phyloP scores from a whole-genome alignment of 1,140 invertebrate species.

The Lineus longissimus region DNA sequence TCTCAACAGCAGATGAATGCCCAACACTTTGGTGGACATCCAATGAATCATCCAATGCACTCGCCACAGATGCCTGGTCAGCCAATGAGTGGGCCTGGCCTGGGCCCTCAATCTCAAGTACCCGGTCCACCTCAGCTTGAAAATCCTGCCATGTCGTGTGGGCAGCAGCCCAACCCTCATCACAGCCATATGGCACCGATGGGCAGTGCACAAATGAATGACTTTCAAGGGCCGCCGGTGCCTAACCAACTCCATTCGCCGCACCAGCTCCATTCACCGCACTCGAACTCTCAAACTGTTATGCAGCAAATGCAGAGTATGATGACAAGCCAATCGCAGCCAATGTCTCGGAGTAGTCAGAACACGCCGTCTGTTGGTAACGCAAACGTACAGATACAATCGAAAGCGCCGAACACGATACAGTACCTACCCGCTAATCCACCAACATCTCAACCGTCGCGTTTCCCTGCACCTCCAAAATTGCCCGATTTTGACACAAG shows the following conservation, averaged over 20 bases:
- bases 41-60: constrained; percentile 9
- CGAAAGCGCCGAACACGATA: constrained; percentile 94
- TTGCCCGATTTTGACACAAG: constrained; percentile 72
- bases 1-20: constrained; percentile 9
- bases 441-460: constrained; percentile 30
- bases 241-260: neutral
- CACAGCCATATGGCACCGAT: constrained; percentile 8
- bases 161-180: neutral
- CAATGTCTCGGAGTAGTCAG: too few relatives aligned
- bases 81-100: constrained; percentile 18
- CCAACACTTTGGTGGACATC: constrained; percentile 23
- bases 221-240: constrained; percentile 11
- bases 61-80: constrained; percentile 54
- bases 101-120: constrained; percentile 11
- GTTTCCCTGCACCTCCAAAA: constrained; percentile 21
- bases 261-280: too few relatives aligned
- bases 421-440: constrained; percentile 85
- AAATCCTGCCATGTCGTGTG: too few relatives aligned
- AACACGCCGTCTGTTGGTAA: constrained; percentile 30
- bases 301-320: too few relatives aligned
- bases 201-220: too few relatives aligned
- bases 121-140: neutral
- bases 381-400: constrained; percentile 70
- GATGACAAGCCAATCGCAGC: too few relatives aligned
- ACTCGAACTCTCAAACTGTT: too few relatives aligned